phyloP scores from a whole-genome alignment of 2,797 vertebrate species.

The Sebastes variabilis region DNA sequence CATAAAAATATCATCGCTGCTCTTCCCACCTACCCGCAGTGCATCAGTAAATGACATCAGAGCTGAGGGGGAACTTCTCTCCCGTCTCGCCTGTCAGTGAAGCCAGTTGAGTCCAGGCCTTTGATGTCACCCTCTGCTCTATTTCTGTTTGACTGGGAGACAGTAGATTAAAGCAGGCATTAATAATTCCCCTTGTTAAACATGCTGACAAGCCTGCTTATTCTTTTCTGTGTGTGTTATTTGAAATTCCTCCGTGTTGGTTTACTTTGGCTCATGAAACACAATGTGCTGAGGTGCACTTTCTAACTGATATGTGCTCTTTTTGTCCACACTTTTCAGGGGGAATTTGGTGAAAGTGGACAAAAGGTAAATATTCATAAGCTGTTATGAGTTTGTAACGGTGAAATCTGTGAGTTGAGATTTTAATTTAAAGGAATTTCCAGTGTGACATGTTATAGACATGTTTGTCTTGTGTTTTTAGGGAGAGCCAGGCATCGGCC shows the following conservation, averaged over 20 bases:
- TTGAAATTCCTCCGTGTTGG: constrained; percentile 36
- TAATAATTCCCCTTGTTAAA: constrained; percentile 76
- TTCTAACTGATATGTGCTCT: constrained; percentile 14
- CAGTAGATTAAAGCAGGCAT: constrained; percentile 72
- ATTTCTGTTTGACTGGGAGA: constrained; percentile 66
- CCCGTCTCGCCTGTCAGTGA: constrained; percentile 70
- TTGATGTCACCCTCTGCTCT: constrained; percentile 74
- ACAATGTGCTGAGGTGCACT: background rate
- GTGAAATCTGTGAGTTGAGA: background rate
- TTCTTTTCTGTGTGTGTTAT: constrained; percentile 4
- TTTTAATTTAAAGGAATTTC: background rate
- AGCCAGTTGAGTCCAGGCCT: constrained; percentile 56
- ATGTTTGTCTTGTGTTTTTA: constrained; percentile 60
- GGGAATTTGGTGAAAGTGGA: constrained; percentile 87
- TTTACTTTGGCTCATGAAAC: constrained; percentile 37
- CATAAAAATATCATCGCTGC: constrained; percentile 47
- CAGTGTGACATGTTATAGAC: background rate
- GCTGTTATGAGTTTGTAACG: background rate
- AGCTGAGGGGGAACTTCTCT: constrained; percentile 48
- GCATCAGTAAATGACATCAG: constrained; percentile 61
- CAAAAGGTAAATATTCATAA: constrained; percentile 85
- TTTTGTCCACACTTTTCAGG: constrained; percentile 64
- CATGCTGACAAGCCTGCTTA: constrained; percentile 34
- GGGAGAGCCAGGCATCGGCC: constrained; percentile 91
- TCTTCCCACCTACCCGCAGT: constrained; percentile 48